A percentile compares a stretch with the other conserved stretches of the same genome.
Conservation (phyloP, 1,140 invertebrate genomes). For the Chrysomallon squamiferum region DNA sequence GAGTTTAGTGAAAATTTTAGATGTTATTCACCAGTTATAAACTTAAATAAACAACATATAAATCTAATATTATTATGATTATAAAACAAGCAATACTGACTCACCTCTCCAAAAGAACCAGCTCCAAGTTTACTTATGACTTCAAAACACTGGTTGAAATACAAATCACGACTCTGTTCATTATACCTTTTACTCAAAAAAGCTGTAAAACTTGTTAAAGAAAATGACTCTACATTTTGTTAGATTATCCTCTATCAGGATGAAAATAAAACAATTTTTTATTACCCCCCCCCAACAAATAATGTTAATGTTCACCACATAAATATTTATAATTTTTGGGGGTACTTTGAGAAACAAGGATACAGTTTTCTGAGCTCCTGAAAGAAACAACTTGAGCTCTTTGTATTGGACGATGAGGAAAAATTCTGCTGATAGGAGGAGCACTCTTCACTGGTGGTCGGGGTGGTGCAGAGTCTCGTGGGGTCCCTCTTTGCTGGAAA, state of each 20-base stretch:
- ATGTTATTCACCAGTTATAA: too few relatives aligned
- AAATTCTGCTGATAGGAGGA: conserved; percentile 61
- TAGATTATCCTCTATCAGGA: too few relatives aligned
- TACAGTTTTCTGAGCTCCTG: conserved; percentile 54
- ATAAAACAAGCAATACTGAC: too few relatives aligned
- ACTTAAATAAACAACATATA: too few relatives aligned
- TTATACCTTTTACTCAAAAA: conserved; percentile 56
- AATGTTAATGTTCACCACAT: too few relatives aligned
- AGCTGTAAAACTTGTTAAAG: conserved; percentile 26
- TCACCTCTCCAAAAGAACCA: conserved; percentile 78
- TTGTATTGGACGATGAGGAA: conserved; percentile 40
- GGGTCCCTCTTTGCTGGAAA: conserved; percentile 49
- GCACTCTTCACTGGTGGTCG: conserved; percentile 61
- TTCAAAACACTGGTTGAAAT: conserved; percentile 74
- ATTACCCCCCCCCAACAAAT: too few relatives aligned
- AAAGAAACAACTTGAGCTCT: conserved; percentile 63
- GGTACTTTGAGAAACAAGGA: too few relatives aligned
- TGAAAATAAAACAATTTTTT: too few relatives aligned
- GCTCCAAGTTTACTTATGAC: conserved; percentile 71
- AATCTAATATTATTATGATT: too few relatives aligned
- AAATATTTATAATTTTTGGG: too few relatives aligned
- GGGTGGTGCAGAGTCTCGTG: conserved; percentile 58
- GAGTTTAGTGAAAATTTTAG: too few relatives aligned
- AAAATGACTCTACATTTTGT: too few relatives aligned
- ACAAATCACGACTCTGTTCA: conserved; percentile 56